Base-by-base conservation (phyloP, 2,888 invertebrate genomes). In the Nineta flava region DNA sequence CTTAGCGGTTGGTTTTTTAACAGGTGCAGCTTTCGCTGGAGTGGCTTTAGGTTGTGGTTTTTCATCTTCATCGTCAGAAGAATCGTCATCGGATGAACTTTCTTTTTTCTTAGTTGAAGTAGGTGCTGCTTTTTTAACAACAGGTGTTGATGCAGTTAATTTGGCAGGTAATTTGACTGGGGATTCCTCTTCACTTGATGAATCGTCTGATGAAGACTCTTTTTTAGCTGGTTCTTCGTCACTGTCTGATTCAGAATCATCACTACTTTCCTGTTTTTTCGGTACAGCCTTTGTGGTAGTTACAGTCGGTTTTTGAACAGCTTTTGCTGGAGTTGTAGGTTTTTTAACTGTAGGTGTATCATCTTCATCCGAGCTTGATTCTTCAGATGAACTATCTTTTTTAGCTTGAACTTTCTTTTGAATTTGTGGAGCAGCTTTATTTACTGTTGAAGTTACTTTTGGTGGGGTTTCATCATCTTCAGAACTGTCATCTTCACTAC, bases 381-480 rank as follows among this genome's bases (percentile, higher is more conserved):
- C 59, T 50, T 53, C 52, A 15, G 53, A 31, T 48, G 17, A 48
- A 41, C 42, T 13, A 26, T 46, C 45, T 46, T 50, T 49, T 52
- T 53, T 50, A 49, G 49, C 44, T 48, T 51, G 16, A 7, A 51
- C 44, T 49, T 49, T 50, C 26, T 26, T 26, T 26, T 26, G 26
- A 7, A 26, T 26, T 26, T 26, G 26, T 47, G 50, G 49, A 19
- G 50, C 44, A 32, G 51, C 48, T 41, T 54, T 55, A 9, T 42
- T 21, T 10, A 16, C 9, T n/a, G 31, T 13, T 32, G 17, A n/a
- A 32, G 34, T 15, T 34, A 12, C 12, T 16, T 32, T 65, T 49
- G 69, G 68, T 48, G 67, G 67, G 58, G 64, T 64, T 47, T 64
- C 65, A 12, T 68, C 68, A 51, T 66, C 65, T 55, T 62, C 64